Base-by-base conservation (phyloP, 2,888 invertebrate genomes). In the Bugula neritina region DNA sequence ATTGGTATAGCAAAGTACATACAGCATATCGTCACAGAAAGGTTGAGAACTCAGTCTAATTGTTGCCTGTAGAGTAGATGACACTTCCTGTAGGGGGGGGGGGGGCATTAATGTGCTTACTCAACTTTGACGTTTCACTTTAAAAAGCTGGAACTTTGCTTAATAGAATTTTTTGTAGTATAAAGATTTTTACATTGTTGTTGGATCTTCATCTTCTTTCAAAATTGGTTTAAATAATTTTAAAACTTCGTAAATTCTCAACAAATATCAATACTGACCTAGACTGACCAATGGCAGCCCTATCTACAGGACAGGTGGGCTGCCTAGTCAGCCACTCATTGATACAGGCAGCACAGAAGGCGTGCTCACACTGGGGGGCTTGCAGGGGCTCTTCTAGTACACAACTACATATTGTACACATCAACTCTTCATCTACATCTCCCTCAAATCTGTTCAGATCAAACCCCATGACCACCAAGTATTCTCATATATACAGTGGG, bases 301-400 rank as follows among this genome's bases (percentile, higher is more conserved):
- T 89, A 86, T 97, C 96, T 69, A 96, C 91, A 1, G 96, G 96
- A 82, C 96, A 97, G 52, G 93, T 94, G 25, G 93, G 93, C 84
- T 95, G 94, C 71, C 93, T 89, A 76, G 91, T 91, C 76, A 96
- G 89, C 96, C 96, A 97, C 86, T 95, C 94, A 74, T 91, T 91
- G 79, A 97, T 97, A 85, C 96, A 97, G 71, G 89, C 89, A 79
- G 80, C 89, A 84, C 96, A 97, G 86, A 96, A 97, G 72, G 95
- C 94, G 87, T 97, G 96, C 84, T 97, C 96, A 85, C 96, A 97
- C 79, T 90, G 90, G 71, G 94, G 94, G 72, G 95, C 94, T 94
- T 96, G 96, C 75, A 96, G 87, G 63, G 96, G 95, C 82, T 96
- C 94, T 82, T 96, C 94, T 72, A 97, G 86, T 75, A 97, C 96